phyloP scores from a whole-genome alignment of 2,113 vertebrate species.

The Entomyzon cyanotis region DNA sequence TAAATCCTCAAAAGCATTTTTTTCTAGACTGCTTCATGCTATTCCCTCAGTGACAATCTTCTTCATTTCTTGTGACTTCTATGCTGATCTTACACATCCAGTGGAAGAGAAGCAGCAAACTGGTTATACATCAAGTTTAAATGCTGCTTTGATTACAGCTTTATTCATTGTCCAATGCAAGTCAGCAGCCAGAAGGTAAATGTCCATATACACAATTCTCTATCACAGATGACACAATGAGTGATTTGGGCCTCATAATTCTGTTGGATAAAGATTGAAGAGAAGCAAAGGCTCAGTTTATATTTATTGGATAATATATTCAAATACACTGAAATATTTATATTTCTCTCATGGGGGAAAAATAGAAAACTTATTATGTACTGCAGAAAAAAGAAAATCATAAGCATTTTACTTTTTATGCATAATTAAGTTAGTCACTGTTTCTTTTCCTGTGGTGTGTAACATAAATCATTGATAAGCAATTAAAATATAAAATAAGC shows the following conservation, averaged over 20 bases:
- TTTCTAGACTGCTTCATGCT: not conserved
- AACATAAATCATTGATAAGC: constrained; percentile 18
- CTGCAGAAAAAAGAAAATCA: constrained; percentile 6
- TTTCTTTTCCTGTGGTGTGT: not conserved
- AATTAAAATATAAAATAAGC: not conserved
- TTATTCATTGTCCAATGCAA: not conserved
- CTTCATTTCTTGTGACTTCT: not conserved
- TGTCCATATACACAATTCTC: not conserved
- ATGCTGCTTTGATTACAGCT: not conserved
- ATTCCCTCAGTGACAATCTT: not conserved
- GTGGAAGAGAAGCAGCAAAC: not conserved
- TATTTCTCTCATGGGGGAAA: not conserved
- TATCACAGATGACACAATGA: not conserved
- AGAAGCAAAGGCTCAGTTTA: not conserved
- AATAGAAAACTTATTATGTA: not conserved
- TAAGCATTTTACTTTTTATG: not conserved
- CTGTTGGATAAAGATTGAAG: not conserved
- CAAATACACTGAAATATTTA: not conserved
- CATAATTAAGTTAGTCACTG: not conserved
- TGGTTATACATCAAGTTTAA: not conserved
- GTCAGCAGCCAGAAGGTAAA: not conserved
- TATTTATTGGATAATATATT: not conserved
- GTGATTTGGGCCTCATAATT: not conserved
- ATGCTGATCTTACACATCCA: not conserved
- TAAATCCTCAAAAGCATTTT: not conserved